Base-by-base conservation (phyloP, 2,113 vertebrate genomes). In the Proteles cristata region DNA sequence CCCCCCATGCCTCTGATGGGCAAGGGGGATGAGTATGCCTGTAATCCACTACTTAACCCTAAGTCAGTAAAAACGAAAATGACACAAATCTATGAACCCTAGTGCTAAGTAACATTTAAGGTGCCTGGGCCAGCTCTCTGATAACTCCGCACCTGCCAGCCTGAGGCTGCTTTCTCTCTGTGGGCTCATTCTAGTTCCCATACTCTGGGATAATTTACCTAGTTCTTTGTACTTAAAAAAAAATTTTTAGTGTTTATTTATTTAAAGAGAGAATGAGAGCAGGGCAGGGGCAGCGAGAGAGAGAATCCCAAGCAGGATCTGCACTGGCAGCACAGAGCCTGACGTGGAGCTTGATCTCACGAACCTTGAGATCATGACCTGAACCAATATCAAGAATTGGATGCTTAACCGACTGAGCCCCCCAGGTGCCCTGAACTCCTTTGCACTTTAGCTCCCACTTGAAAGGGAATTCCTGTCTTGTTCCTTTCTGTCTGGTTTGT, bases 391-490 rank as follows among this genome's bases (percentile, higher is more conserved):
- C 58, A 61, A 23, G 58, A 61, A 21, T 61, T 61, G 16, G 58
- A 3, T 19, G 21, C 58, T 61, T 61, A 25, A 61, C 21, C 7
- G 8, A 61, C 58, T 61, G 58, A 61, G 58, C 21, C 58, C 23
- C 21, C 58, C 21, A 61, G 58, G 21, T 23, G 19, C 58, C 58
- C 21, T 61, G 21, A 23, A 61, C 21, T 73, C 58, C 68, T 94
- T 87, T 69, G 61, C 90, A 53, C 19, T 92, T 93, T 50, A 25
- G 17, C 19, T 94, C 15, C 68, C 35, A 33, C 35, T 65, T n/a
- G 63, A 95, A 97, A 96, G 71, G 50, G 11, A 63, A 6, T 93
- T 39, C 7, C 68, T 50, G 61, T 73, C 39, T 94, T 77, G 9
- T 50, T 89, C 35, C 12, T 28, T 25, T 81, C 69, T 81, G 81